These are phyloP conservation scores for Anarrhichthys ocellatus DNA, from an alignment of 2,113 vertebrate genomes.

Conservation along the genomic window DNA sequence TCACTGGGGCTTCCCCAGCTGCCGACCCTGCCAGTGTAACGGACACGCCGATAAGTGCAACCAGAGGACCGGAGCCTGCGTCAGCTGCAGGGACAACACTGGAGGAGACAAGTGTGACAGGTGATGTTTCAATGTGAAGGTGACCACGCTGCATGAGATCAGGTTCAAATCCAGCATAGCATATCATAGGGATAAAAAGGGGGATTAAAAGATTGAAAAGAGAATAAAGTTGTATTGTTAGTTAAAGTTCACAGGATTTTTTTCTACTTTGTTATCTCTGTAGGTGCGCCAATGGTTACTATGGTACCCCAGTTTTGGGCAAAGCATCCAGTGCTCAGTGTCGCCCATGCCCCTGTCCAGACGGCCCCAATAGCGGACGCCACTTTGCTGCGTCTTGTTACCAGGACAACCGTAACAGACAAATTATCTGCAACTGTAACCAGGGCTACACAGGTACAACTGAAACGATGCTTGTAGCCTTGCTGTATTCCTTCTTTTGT, in stretches of 20 bases:
- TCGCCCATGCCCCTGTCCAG: slow-evolving; percentile 94
- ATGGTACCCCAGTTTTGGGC: slow-evolving; percentile 90
- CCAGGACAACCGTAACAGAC: slow-evolving; percentile 89
- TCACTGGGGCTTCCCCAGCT: slow-evolving; percentile 96
- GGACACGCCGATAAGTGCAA: slow-evolving; percentile 90
- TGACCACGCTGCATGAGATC: neutral
- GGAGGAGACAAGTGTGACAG: slow-evolving; percentile 92
- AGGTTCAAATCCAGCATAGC: neutral
- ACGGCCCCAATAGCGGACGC: slow-evolving; percentile 88
- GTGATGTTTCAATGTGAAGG: slow-evolving; percentile 70
- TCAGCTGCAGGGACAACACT: slow-evolving; percentile 90
- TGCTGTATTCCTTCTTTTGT: neutral
- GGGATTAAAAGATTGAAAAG: neutral
- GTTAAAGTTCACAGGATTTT: neutral
- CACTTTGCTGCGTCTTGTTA: slow-evolving; percentile 94
- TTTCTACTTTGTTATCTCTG: neutral
- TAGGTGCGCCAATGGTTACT: slow-evolving; percentile 90
- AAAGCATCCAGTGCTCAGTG: slow-evolving; percentile 84
- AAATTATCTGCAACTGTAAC: slow-evolving; percentile 93
- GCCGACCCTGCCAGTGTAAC: slow-evolving; percentile 90
- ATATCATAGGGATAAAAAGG: neutral
- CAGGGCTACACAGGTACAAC: slow-evolving; percentile 91
- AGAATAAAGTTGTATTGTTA: too few relatives aligned
- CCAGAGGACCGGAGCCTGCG: slow-evolving; percentile 87
- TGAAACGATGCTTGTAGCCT: neutral